A percentile compares a stretch with the other conserved stretches of the same genome.
Conservation (phyloP, 2,888 invertebrate genomes). For the Aphrophora alni region DNA sequence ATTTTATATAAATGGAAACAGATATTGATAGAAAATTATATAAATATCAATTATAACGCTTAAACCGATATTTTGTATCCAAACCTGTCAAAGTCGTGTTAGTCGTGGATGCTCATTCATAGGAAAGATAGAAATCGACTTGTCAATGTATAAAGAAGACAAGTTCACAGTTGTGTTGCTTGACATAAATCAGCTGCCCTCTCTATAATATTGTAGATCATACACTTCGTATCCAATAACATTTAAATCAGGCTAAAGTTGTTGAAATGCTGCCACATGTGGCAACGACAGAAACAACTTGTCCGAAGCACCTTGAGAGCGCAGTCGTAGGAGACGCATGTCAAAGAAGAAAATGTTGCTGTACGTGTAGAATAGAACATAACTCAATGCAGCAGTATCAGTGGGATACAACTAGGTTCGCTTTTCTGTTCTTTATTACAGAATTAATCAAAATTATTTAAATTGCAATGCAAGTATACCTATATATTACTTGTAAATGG, state of each 20-base stretch:
- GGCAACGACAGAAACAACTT: conserved; percentile 9
- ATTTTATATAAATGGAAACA: too few relatives aligned
- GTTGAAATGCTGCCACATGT: conserved; percentile 6
- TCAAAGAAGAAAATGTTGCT: neutral
- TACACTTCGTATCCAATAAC: neutral
- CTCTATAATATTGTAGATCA: neutral
- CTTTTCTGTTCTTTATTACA: neutral
- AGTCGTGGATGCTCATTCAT: neutral
- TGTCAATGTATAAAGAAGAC: neutral
- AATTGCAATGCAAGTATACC: neutral
- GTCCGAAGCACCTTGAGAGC: neutral
- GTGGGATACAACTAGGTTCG: neutral
- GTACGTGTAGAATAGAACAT: neutral
- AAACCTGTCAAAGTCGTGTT: neutral
- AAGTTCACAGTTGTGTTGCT: neutral
- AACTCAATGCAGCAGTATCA: neutral
- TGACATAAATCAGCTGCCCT: neutral
- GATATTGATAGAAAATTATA: too few relatives aligned
- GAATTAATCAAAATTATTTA: neutral
- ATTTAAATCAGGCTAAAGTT: conserved; percentile 2
- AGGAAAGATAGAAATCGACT: neutral
- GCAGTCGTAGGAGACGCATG: neutral
- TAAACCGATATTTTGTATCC: neutral
- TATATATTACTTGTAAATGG: too few relatives aligned
- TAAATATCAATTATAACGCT: too few relatives aligned